Evolutionary conservation across 2,113 vertebrate species (phyloP).

Genomic region (Scomber scombrus): DNA sequence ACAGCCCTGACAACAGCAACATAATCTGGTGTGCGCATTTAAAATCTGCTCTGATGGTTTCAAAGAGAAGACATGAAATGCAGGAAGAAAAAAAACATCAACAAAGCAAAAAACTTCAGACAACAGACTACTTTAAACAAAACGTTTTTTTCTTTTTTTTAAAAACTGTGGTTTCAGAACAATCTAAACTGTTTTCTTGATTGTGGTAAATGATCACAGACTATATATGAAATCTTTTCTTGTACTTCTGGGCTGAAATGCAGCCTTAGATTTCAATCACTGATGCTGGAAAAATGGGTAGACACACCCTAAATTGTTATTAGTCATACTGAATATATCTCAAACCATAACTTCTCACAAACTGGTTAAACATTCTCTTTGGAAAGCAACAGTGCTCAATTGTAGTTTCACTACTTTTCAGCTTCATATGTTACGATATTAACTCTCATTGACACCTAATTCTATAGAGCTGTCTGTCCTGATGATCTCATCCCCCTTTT

Average conservation of each 20-base stretch:
- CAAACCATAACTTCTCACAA: background rate
- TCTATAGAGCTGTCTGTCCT: background rate
- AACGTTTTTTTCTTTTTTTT: too few relatives aligned
- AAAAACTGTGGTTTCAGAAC: too few relatives aligned
- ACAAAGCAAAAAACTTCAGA: too few relatives aligned
- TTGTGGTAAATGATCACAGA: too few relatives aligned
- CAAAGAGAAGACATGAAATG: background rate
- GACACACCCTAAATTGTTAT: too few relatives aligned
- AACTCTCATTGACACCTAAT: background rate
- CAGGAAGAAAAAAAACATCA: too few relatives aligned
- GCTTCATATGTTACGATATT: background rate
- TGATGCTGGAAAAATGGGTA: too few relatives aligned
- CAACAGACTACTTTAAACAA: too few relatives aligned
- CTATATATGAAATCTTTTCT: too few relatives aligned
- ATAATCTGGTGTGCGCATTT: background rate
- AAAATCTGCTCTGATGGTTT: background rate
- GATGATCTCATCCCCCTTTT: background rate
- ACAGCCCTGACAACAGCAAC: conserved; percentile 1
- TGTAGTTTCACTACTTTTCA: background rate
- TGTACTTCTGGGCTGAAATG: too few relatives aligned
- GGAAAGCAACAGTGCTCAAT: conserved; percentile 13
- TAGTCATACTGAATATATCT: background rate
- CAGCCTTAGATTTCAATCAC: too few relatives aligned
- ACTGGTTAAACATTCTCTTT: background rate
- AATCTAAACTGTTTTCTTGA: too few relatives aligned